These are phyloP conservation scores for Drosophila fulvimacula DNA, from an alignment of 2,888 invertebrate species.

Conservation along the genomic window DNA sequence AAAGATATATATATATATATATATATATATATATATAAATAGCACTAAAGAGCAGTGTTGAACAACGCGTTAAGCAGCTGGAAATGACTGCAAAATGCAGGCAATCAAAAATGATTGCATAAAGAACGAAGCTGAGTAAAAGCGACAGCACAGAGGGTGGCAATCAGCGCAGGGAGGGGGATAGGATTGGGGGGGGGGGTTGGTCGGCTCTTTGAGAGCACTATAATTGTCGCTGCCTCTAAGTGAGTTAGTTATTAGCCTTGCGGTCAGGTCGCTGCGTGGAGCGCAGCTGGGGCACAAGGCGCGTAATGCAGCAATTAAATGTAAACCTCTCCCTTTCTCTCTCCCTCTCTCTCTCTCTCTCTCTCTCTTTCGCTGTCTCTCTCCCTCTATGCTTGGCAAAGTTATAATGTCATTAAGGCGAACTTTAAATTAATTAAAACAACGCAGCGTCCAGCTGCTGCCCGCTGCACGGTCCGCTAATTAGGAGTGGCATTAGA, in stretches of 20 bases:
- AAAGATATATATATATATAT: no score
- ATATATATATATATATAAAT: no score
- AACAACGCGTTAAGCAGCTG: conserved; percentile 4
- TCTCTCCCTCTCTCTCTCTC: neutral
- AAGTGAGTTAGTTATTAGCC: conserved; percentile 47
- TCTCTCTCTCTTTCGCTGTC: conserved; percentile 1
- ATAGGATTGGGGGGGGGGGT: neutral
- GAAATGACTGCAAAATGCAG: conserved; percentile 16
- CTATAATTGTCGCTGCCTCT: conserved; percentile 54
- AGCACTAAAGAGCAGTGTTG: conserved; percentile 12
- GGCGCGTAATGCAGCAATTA: conserved; percentile 69
- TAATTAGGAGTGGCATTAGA: conserved; percentile 73
- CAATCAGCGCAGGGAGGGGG: neutral
- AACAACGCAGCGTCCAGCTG: conserved; percentile 76
- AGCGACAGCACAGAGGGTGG: neutral
- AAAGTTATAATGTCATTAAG: conserved; percentile 82
- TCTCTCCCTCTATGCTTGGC: conserved; percentile 33
- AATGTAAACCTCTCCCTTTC: conserved; percentile 45
- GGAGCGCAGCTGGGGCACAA: conserved; percentile 58
- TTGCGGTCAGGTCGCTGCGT: conserved; percentile 24
- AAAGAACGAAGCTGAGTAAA: neutral
- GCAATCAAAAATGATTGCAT: conserved; percentile 13
- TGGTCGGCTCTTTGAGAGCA: conserved; percentile 6
- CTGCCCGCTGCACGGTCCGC: conserved; percentile 59
- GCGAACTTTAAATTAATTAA: conserved; percentile 84